Percentiles rank a stretch among this genome's conserved stretches.
phyloP scores from a whole-genome alignment of 2,797 vertebrate species.

The Phataginus tetradactyla region DNA sequence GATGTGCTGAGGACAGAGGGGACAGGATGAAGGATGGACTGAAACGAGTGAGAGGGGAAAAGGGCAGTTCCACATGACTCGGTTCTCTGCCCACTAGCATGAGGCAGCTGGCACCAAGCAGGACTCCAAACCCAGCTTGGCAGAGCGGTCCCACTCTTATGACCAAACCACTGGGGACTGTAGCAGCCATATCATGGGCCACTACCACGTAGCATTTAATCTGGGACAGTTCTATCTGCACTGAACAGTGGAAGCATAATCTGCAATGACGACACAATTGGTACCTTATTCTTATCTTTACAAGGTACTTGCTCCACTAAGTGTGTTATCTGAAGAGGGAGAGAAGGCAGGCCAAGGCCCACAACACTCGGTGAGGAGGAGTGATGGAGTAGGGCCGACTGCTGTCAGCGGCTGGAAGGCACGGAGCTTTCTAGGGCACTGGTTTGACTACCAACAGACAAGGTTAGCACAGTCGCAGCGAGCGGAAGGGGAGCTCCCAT shows the following conservation, averaged over 20 bases:
- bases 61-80: neutral
- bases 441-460: no score
- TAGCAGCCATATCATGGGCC: constrained; percentile 80
- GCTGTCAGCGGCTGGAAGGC: constrained; percentile 9
- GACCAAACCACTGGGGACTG: neutral
- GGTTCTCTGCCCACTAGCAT: neutral
- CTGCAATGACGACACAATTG: constrained; percentile 26
- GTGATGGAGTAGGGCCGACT: constrained; percentile 78
- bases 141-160: neutral
- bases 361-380: constrained; percentile 93
- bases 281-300: neutral
- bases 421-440: no score
- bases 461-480: constrained; percentile 42
- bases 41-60: neutral
- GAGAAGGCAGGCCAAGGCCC: constrained; percentile 94
- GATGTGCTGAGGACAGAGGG: neutral
- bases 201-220: constrained; percentile 83
- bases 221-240: constrained; percentile 79
- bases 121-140: neutral
- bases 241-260: constrained; percentile 79
- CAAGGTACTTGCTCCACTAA: constrained; percentile 83
- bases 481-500: constrained; percentile 64
- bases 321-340: constrained; percentile 73
- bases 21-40: neutral
- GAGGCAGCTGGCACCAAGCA: neutral